A percentile compares a stretch with the other conserved stretches of the same genome.
Evolutionary conservation across 2,113 vertebrate species (phyloP).

Genomic region (Nettapus auritus): DNA sequence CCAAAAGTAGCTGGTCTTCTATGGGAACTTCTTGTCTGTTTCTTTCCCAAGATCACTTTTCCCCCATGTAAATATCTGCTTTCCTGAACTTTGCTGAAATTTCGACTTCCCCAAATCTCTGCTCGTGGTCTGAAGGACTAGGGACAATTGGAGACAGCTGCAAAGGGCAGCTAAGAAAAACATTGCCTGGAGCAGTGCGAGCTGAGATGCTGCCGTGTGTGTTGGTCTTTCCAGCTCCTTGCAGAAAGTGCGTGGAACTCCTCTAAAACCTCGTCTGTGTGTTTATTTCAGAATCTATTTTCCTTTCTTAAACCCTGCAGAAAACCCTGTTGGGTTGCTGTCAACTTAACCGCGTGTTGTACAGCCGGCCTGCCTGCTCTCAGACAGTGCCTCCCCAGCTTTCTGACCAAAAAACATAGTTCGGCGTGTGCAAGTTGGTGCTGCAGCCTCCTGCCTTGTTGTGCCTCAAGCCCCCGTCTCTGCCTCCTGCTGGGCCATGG

Average conservation of each 20-base stretch:
- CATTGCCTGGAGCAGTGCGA: not conserved
- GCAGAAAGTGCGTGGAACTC: not conserved
- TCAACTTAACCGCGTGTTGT: not conserved
- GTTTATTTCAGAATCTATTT: not conserved
- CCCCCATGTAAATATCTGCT: not conserved
- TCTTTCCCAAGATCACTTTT: not conserved
- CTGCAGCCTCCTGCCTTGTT: not conserved
- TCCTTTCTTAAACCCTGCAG: not conserved
- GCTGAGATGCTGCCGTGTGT: fast-evolving
- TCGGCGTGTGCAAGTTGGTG: fast-evolving
- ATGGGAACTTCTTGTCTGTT: not conserved
- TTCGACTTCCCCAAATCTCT: not conserved
- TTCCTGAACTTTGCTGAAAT: not conserved
- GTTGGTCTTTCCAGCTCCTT: not conserved
- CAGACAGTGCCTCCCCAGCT: not conserved
- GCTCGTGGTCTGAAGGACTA: not conserved
- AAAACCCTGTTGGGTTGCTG: not conserved
- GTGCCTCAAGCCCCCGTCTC: not conserved
- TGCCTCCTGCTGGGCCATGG: not conserved
- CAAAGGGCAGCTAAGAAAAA: not conserved
- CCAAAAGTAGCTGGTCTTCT: not conserved
- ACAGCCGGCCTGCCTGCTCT: not conserved
- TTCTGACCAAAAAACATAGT: not conserved
- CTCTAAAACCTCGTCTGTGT: not conserved
- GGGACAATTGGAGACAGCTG: not conserved